Base-by-base conservation (phyloP, 1,140 invertebrate genomes). In the Panonychus citri region DNA sequence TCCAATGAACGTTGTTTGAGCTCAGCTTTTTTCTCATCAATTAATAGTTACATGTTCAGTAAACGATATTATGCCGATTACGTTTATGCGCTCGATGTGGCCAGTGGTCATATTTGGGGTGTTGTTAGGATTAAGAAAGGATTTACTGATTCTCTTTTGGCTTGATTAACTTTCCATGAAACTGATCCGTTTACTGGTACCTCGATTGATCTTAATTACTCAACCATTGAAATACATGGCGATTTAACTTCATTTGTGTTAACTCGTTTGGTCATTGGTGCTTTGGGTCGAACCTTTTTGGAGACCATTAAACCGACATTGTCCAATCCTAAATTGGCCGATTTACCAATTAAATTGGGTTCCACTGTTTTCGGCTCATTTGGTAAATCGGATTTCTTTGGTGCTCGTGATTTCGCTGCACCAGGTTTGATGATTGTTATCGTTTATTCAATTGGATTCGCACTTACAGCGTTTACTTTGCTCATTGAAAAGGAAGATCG, bases 391-490 rank as follows among this genome's bases (percentile, higher is more conserved):
- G 39, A 55, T 28, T 55, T 27, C 26, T 55, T 55, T 37, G 54
- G 54, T 34, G 24, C 43, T 19, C 24, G 42, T n/a, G 42, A 43
- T 43, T 55, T 55, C 26, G 54, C 42, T 75, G 87, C 88, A 28
- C 88, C 89, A 39, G 89, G 89, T 62, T 82, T 94, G 54, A 88
- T 93, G 65, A 71, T 93, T 59, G 90, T 86, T 66, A 78, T 56
- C n/a, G 7, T 56, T 48, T 40, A 49, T 8, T 53, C 19, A 24
- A 51, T 51, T 27, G 24, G 17, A 27, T 51, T 71, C 39, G 69
- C 70, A 61, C 12, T 54, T 10, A 39, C 53, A 7, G 28, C 53
- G 13, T 28, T 54, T 21, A 21, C 37, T 8, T 10, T 54, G 7
- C 37, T 54, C 1, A n/a, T 40, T 8, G 53, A 54, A 21, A 37